Base-by-base conservation (phyloP, 2,797 vertebrate species). In the Acropternis orthonyx region DNA sequence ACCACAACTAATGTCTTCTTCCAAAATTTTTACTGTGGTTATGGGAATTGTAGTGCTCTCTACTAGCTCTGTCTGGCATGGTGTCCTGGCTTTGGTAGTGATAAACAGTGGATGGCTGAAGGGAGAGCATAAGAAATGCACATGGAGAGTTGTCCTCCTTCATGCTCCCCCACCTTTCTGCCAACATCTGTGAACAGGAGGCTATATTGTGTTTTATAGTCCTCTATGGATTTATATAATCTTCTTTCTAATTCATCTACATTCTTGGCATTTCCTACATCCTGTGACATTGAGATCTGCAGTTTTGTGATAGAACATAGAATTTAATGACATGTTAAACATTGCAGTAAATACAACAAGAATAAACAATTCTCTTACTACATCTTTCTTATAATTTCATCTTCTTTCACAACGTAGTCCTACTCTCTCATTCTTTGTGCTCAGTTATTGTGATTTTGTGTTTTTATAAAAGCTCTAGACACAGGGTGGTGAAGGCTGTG, bases 221-320 rank as follows among this genome's bases (percentile, higher is more conserved):
- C 23, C 65, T 91, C 34, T 76, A 0, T 59, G 56, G 72, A 41
- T 76, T 91, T 91, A 37, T 44, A 68, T 89, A 36, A 85, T 92
- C 55, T 75, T 79, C 44, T 72, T 91, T 75, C 49, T 92, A 75
- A 82, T 62, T 46, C 26, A 8, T 69, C 61, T 62, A 19, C 55
- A 36, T 95, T 95, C 78, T 94, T 89, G 51, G 22, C 43, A 46
- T 85, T 89, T 92, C 39, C 24, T n/a, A 14, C 52, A 34, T 91
- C 67, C 59, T 62, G 43, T 89, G 82, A 76, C 46, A 41, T 2
- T 39, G 71, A 79, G 20, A 79, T 92, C 41, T 77, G 36, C 37
- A 36, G 54, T 74, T 94, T 65, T 77, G 26, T 54, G 27, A 9
- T 54, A 75, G 58, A 91, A 34, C 20, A 4, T 39, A 15, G 36